These are phyloP conservation scores for Lota lota DNA, from an alignment of 2,113 vertebrate species.

Conservation along the genomic window DNA sequence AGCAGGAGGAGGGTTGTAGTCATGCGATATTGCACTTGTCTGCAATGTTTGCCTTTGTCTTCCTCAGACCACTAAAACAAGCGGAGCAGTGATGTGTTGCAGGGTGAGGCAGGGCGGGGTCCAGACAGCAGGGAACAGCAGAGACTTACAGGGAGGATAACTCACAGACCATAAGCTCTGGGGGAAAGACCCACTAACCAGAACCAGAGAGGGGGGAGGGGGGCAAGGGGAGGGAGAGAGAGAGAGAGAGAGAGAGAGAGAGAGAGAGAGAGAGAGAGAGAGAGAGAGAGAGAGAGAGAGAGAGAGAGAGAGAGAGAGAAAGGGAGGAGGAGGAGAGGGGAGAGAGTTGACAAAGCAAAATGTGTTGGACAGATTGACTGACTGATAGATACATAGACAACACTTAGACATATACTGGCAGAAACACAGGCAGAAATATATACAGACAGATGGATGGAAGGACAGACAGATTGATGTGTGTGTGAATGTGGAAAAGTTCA, in stretches of 20 bases:
- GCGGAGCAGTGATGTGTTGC: slow-evolving; percentile 42
- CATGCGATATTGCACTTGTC: slow-evolving; percentile 27
- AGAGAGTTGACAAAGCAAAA: background rate
- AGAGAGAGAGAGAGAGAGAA: background rate
- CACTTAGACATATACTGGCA: background rate
- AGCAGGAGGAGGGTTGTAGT: background rate
- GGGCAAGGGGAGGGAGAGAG: background rate
- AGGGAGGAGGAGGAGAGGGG: background rate
- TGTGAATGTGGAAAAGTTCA: no score
- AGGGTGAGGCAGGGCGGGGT: slow-evolving; percentile 47
- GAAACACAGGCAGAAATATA: slow-evolving; percentile 1
- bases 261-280: background rate
- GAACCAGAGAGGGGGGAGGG: slow-evolving; percentile 29
- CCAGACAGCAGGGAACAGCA: no score
- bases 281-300: background rate
- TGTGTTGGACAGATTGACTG: background rate
- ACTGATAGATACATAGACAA: background rate
- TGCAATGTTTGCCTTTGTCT: slow-evolving; percentile 29
- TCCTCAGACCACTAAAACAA: slow-evolving; percentile 19
- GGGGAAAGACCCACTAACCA: slow-evolving; percentile 36
- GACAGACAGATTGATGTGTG: no score
- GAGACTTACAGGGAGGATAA: slow-evolving; percentile 16
- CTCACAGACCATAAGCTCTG: slow-evolving; percentile 3
- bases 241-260: background rate
- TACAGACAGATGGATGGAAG: no score